A percentile compares a stretch with the other conserved stretches of the same genome.
Conservation (phyloP, 2,888 invertebrate species). For the Thymelicus lineola region DNA sequence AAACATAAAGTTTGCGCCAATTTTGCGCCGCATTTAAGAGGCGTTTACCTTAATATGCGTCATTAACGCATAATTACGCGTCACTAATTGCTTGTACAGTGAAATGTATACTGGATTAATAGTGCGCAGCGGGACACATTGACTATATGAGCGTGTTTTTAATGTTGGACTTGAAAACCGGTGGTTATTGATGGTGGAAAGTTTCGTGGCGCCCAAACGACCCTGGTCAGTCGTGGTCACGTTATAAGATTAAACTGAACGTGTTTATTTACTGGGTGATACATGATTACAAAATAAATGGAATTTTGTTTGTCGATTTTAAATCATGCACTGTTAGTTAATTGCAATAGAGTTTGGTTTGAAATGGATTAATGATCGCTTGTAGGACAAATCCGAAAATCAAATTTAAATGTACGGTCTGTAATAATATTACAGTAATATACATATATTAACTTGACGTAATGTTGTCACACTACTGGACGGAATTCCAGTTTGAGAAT, state of each 20-base stretch:
- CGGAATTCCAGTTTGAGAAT: no score
- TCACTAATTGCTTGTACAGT: conserved; percentile 34
- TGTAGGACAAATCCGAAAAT: no score
- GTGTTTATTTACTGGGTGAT: neutral
- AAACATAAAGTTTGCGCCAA: conserved; percentile 33
- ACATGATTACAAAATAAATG: no score
- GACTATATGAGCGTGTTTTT: conserved; percentile 23
- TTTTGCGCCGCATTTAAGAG: conserved; percentile 32
- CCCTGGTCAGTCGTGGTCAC: neutral
- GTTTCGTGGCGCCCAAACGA: conserved; percentile 10
- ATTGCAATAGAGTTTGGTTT: no score
- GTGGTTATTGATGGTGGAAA: conserved; percentile 33
- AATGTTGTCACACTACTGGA: no score
- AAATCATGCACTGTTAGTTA: no score
- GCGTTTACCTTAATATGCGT: conserved; percentile 36
- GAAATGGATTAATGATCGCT: no score
- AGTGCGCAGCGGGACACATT: conserved; percentile 25
- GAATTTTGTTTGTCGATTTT: no score
- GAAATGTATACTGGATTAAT: conserved; percentile 33
- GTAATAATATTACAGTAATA: no score
- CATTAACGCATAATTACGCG: conserved; percentile 35
- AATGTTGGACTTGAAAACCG: conserved; percentile 12
- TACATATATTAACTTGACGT: no score
- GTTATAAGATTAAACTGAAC: neutral
- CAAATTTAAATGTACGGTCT: no score